These are phyloP conservation scores for Rhingia campestris DNA, from an alignment of 2,888 invertebrate genomes.

Conservation along the genomic window DNA sequence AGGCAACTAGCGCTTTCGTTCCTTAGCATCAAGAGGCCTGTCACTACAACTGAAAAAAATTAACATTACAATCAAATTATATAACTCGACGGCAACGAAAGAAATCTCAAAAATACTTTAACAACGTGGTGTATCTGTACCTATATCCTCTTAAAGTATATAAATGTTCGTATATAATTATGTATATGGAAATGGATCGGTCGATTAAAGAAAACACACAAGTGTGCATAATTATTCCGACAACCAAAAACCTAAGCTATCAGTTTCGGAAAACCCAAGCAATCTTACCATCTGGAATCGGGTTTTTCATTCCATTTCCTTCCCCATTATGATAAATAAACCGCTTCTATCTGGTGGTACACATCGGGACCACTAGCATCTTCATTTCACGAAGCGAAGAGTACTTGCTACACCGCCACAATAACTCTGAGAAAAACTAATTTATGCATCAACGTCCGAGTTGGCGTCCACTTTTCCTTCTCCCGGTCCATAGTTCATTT, in stretches of 20 bases:
- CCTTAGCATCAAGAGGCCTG: not conserved
- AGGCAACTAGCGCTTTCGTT: not conserved
- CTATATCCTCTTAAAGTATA: too few relatives aligned
- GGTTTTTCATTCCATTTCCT: conserved; percentile 44
- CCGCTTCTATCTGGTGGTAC: conserved; percentile 13
- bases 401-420: conserved; percentile 4
- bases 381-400: conserved; percentile 43
- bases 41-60: conserved; percentile 10
- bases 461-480: not conserved
- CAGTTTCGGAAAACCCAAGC: conserved; percentile 32
- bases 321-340: conserved; percentile 39
- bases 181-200: conserved; percentile 49
- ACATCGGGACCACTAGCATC: conserved; percentile 38
- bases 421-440: conserved; percentile 39
- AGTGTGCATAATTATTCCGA: conserved; percentile 52
- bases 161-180: too few relatives aligned
- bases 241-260: conserved; percentile 1
- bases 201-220: conserved; percentile 52
- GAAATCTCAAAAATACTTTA: not conserved
- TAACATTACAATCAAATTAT: conserved; percentile 45
- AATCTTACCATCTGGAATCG: conserved; percentile 30
- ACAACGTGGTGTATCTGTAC: not conserved
- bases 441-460: conserved; percentile 51
- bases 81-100: conserved; percentile 11
- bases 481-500: not conserved